Percentiles rank a stretch among this genome's conserved stretches.
Evolutionary conservation across 1,140 invertebrate species (phyloP).

Genomic region (Papilio dardanus): DNA sequence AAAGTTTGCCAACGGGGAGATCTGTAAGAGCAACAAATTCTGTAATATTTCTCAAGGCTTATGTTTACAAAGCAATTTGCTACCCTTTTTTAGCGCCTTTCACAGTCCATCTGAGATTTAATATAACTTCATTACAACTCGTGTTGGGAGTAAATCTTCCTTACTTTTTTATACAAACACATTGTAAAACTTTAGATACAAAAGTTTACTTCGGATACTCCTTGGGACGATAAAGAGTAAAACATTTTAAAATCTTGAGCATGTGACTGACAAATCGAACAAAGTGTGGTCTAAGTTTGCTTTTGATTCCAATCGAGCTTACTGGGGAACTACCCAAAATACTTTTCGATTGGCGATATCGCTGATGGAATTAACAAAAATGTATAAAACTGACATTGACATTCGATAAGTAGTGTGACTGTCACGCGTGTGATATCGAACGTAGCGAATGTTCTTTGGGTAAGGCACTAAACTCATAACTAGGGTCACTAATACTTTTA

Average conservation of each 20-base stretch:
- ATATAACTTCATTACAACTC: slow-evolving; percentile 48
- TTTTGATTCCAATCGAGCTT: no score
- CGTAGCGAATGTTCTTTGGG: no score
- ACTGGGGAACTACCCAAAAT: no score
- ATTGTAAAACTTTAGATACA: background rate
- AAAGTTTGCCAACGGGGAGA: slow-evolving; percentile 38
- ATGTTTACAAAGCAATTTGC: slow-evolving; percentile 52
- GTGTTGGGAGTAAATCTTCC: slow-evolving; percentile 39
- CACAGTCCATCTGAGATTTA: slow-evolving; percentile 48
- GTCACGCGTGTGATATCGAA: no score
- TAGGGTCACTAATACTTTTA: no score
- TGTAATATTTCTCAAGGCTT: slow-evolving; percentile 43
- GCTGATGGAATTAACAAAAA: no score
- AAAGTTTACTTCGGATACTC: background rate
- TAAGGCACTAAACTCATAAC: no score
- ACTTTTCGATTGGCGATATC: no score
- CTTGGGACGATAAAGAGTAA: background rate
- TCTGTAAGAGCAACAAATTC: slow-evolving; percentile 27
- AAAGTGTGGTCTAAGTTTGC: no score
- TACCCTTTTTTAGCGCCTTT: slow-evolving; percentile 46
- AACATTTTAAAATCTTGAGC: background rate
- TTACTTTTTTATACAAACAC: background rate
- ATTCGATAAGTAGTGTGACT: no score
- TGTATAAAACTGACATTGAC: no score
- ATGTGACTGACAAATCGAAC: background rate